Base-by-base conservation (phyloP, 2,888 invertebrate genomes). In the Pecten maximus region DNA sequence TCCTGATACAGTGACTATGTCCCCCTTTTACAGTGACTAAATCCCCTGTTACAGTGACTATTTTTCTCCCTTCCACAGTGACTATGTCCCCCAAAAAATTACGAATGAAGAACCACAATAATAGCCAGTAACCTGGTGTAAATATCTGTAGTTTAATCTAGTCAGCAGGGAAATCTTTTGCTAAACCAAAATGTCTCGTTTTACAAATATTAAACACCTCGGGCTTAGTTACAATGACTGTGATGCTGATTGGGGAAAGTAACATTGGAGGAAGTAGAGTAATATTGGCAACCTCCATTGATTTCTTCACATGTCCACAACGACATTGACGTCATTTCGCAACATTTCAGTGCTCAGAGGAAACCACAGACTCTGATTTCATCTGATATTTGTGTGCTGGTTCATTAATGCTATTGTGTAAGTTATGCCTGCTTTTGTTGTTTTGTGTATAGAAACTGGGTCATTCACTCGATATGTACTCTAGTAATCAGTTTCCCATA, bases 121-220 rank as follows among this genome's bases (percentile, higher is more conserved):
- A 35, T 35, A 74, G 74, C 54, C n/a, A n/a, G 54, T 23, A 54
- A n/a, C 74, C 28, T 74, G 15, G 35, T 28, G 74, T 74, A 74
- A 74, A 54, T 54, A 54, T 54, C 74, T 74, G 35, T 74, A 35
- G 35, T 74, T 74, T 74, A 74, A 74, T 74, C 74, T 74, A 74
- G 74, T 74, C 74, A 74, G 74, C 2, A 0, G 74, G 74, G 74
- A 74, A 74, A 74, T 74, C 74, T 74, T 35, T 35, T 74, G 74
- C 74, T 74, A 74, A 74, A 74, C 74, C 74, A 74, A 74, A 74
- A 74, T 74, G 74, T 74, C 74, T 74, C 74, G 74, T 74, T 74
- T 74, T 74, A 74, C 74, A 28, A 35, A 74, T 74, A 74, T 74
- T 74, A 74, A 74, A 74, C 74, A 74, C 74, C 74, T 35, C 74